phyloP scores from a whole-genome alignment of 2,113 vertebrate genomes.

The Orthonyx spaldingii region DNA sequence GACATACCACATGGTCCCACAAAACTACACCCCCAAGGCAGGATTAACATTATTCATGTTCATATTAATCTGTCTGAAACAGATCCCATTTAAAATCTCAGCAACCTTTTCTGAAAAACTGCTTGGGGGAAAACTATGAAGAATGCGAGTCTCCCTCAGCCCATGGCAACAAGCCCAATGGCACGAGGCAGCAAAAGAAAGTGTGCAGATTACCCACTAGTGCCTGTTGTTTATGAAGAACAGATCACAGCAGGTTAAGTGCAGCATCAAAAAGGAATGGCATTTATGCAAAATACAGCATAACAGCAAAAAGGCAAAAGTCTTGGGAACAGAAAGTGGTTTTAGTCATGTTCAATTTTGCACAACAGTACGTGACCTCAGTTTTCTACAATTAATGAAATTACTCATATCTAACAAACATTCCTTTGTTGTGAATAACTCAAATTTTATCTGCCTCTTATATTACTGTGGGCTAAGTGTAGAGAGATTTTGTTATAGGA shows the following conservation, averaged over 20 bases:
- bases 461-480: neutral
- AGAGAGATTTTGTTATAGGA: neutral
- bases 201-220: constrained; percentile 37
- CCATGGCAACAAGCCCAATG: constrained; percentile 53
- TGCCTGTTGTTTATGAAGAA: constrained; percentile 52
- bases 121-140: constrained; percentile 24
- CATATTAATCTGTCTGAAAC: constrained; percentile 33
- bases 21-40: neutral
- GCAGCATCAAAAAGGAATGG: constrained; percentile 32
- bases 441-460: neutral
- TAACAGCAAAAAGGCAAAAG: neutral
- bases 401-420: neutral
- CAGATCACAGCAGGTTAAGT: constrained; percentile 64
- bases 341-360: neutral
- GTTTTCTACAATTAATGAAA: neutral
- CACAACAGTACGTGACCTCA: neutral
- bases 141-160: constrained; percentile 40
- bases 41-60: neutral
- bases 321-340: neutral
- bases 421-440: neutral
- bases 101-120: constrained; percentile 20
- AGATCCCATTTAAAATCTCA: neutral
- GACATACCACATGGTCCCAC: neutral
- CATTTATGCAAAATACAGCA: constrained; percentile 53
- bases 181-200: constrained; percentile 49